A percentile compares a stretch with the other conserved stretches of the same genome.
Conservation (phyloP, 2,113 vertebrate genomes). For the Periophthalmus modestus region DNA sequence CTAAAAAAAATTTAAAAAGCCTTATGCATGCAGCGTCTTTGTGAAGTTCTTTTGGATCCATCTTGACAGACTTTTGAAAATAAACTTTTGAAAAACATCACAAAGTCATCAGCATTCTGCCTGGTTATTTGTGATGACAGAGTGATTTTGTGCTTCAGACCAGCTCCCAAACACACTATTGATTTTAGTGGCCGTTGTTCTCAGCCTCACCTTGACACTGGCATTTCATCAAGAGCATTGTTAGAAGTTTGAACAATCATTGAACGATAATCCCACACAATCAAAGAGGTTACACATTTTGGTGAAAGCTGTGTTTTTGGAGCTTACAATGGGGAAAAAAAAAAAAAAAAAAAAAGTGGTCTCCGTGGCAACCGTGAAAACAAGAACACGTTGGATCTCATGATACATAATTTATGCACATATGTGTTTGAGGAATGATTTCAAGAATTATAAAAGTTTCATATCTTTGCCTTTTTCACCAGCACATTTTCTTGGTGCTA, state of each 20-base stretch:
- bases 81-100: background rate
- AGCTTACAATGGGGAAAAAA: background rate
- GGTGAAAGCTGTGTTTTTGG: background rate
- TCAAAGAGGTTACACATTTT: background rate
- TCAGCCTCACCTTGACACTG: conserved; percentile 3
- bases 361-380: background rate
- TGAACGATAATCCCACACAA: background rate
- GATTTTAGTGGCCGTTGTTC: conserved; percentile 2
- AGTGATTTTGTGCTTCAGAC: background rate
- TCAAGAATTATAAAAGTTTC: background rate
- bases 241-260: conserved; percentile 3
- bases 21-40: background rate
- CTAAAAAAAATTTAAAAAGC: too few species aligned
- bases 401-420: background rate
- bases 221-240: background rate
- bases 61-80: background rate
- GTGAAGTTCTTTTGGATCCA: background rate
- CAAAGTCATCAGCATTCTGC: background rate
- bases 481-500: background rate
- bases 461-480: background rate
- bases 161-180: conserved; percentile 5
- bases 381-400: background rate
- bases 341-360: too few species aligned
- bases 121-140: background rate
- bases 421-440: background rate